These are phyloP conservation scores for Turnix velox DNA, from an alignment of 2,113 vertebrate genomes.

Conservation along the genomic window DNA sequence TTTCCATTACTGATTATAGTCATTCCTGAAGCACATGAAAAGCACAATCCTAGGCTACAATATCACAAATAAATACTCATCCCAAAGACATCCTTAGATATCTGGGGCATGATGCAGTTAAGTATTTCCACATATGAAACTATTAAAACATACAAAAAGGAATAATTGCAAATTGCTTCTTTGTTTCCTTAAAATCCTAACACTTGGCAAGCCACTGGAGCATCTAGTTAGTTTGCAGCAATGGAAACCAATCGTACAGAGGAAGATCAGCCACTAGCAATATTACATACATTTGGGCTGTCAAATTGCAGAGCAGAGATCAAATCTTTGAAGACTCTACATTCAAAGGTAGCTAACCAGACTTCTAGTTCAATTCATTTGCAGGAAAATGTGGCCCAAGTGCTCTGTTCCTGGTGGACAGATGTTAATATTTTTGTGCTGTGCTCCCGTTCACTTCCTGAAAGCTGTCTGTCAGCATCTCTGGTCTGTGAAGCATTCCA, in stretches of 20 bases:
- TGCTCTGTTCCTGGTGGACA: background rate
- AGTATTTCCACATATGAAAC: background rate
- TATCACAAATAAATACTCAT: background rate
- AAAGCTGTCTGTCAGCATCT: background rate
- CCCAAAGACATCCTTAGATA: background rate
- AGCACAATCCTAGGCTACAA: background rate
- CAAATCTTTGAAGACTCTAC: background rate
- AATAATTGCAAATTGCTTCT: background rate
- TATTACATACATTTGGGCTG: background rate
- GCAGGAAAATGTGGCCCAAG: background rate
- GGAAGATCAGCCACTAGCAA: background rate
- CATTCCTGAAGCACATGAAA: background rate
- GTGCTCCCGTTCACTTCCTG: background rate
- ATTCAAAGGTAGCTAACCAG: background rate
- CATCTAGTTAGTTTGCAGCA: background rate
- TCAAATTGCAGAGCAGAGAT: background rate
- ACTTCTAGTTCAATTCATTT: background rate
- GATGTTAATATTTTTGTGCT: background rate
- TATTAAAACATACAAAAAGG: background rate
- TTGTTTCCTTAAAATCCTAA: background rate
- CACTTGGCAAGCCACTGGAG: background rate
- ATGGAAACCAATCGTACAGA: background rate
- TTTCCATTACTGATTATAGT: background rate
- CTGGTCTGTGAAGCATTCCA: background rate
- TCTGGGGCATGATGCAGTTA: constrained; percentile 5